A percentile compares a stretch with the other conserved stretches of the same genome.
Evolutionary conservation across 2,797 vertebrate species (phyloP).

Genomic region (Smutsia gigantea): DNA sequence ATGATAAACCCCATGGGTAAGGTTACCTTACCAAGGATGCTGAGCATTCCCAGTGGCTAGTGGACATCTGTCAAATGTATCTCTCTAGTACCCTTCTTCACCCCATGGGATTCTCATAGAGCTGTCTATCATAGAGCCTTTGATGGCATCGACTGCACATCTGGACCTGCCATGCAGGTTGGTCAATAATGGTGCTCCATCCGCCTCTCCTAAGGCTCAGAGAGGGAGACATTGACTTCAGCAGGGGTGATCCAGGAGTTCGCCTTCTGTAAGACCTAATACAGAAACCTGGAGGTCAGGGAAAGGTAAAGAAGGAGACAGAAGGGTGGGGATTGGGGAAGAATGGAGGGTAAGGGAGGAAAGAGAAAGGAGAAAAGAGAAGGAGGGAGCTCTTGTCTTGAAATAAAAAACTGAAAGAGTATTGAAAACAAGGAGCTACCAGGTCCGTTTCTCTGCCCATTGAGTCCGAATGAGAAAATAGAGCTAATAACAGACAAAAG

Average conservation of each 20-base stretch:
- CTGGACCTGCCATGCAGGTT: fast-evolving
- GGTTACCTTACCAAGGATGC: not conserved
- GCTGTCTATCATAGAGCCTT: fast-evolving
- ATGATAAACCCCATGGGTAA: not conserved
- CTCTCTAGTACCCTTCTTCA: not conserved
- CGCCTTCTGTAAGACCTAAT: not conserved
- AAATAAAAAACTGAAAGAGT: not conserved
- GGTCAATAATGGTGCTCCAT: not conserved
- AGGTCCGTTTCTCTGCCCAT: not conserved
- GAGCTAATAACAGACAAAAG: not conserved
- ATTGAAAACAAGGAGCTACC: not conserved
- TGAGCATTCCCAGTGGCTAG: not conserved
- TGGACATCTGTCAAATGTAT: not conserved
- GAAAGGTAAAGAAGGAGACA: not conserved
- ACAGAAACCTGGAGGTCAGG: not conserved
- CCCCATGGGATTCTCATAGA: not conserved
- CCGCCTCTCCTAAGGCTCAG: too few species aligned
- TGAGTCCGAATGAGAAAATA: not conserved
- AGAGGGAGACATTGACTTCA: not conserved
- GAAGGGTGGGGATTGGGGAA: too few species aligned
- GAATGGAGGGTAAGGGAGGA: not conserved
- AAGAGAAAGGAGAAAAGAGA: not conserved
- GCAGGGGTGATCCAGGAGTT: too few species aligned
- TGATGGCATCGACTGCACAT: not conserved
- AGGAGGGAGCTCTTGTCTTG: not conserved